These are phyloP conservation scores for Pluvianellus socialis DNA, from an alignment of 2,113 vertebrate genomes.

Conservation along the genomic window DNA sequence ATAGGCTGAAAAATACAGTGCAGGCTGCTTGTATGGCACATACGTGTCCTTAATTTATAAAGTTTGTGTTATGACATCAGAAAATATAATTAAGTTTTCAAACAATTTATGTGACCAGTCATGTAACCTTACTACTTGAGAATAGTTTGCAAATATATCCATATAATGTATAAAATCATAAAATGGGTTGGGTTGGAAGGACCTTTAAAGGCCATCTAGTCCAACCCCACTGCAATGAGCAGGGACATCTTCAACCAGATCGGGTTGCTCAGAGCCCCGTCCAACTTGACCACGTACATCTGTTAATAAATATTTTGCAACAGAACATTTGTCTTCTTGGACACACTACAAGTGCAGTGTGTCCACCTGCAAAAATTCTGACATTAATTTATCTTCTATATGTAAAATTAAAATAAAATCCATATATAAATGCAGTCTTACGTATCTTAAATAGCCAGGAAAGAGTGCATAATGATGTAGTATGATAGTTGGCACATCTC, in stretches of 20 bases:
- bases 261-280: not conserved
- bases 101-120: not conserved
- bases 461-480: not conserved
- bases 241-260: not conserved
- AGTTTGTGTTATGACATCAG: not conserved
- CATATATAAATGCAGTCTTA: not conserved
- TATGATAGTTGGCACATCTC: not conserved
- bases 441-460: not conserved
- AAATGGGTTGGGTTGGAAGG: not conserved
- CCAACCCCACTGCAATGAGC: not conserved
- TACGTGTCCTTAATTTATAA: not conserved
- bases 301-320: not conserved
- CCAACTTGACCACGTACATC: not conserved
- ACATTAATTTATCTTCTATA: not conserved
- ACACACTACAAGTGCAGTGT: not conserved
- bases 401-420: not conserved
- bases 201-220: not conserved
- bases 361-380: not conserved
- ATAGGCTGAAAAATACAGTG: not conserved
- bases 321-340: not conserved
- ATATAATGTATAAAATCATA: not conserved
- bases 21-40: not conserved
- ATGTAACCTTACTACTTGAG: not conserved
- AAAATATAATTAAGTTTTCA: not conserved
- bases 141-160: not conserved